Evolutionary conservation across 2,113 vertebrate genomes (phyloP).

Genomic region (Channa argus): DNA sequence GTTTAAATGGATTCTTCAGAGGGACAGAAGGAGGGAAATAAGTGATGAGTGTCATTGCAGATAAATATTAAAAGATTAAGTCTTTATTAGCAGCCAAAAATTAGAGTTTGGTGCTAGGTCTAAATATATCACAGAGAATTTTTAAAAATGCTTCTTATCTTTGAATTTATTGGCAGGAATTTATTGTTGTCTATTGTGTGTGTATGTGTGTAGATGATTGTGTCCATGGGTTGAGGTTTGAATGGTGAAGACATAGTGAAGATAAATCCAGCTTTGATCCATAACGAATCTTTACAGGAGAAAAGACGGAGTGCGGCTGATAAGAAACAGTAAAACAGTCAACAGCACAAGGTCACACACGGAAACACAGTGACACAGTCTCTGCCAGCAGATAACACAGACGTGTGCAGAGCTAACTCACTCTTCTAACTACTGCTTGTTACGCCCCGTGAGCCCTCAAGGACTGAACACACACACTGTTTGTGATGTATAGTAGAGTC

Average conservation of each 20-base stretch:
- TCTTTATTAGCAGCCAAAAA: constrained; percentile 2
- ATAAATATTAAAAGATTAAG: constrained; percentile 5
- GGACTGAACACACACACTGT: constrained; percentile 50
- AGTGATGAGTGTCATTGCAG: background rate
- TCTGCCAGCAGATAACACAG: constrained; percentile 48
- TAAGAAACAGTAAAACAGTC: constrained; percentile 26
- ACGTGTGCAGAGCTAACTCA: constrained; percentile 49
- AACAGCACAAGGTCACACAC: constrained; percentile 58
- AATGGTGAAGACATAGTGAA: background rate
- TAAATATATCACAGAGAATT: background rate
- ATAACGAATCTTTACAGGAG: background rate
- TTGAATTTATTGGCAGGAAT: no score
- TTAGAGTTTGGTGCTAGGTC: background rate
- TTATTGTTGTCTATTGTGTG: no score
- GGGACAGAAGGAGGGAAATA: background rate
- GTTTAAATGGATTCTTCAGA: background rate
- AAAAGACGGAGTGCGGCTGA: constrained; percentile 9
- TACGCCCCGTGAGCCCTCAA: constrained; percentile 56
- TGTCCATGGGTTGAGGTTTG: no score
- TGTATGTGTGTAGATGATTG: no score
- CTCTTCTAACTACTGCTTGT: constrained; percentile 46
- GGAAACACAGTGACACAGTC: constrained; percentile 15
- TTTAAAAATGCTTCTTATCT: no score
- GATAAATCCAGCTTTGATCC: background rate
- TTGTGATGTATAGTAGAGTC: constrained; percentile 55